Conservation (phyloP, 2,113 vertebrate species). For the Delphinus delphis region DNA sequence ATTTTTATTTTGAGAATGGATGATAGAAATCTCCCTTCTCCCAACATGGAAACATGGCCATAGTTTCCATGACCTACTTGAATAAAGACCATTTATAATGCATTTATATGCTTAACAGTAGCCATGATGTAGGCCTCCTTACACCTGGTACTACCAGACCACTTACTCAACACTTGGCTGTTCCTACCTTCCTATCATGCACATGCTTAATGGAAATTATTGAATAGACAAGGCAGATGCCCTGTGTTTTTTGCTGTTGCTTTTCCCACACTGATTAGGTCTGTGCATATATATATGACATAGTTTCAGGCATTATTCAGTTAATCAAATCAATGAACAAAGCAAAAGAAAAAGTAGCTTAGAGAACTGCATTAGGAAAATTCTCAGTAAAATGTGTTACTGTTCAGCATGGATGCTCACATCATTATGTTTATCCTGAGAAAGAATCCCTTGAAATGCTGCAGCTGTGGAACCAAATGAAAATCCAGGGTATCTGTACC, state of each 20-base stretch:
- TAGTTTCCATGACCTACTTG: not conserved
- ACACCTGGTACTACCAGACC: not conserved
- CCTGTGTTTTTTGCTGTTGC: not conserved
- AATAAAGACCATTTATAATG: slow-evolving; percentile 50
- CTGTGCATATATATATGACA: not conserved
- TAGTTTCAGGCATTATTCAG: not conserved
- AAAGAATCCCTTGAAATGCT: slow-evolving; percentile 18
- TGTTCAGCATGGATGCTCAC: not conserved
- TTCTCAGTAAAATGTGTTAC: not conserved
- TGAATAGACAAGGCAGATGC: not conserved
- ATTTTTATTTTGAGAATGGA: slow-evolving; percentile 48
- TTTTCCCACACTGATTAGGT: not conserved
- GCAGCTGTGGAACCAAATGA: slow-evolving; percentile 41
- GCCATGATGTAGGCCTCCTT: not conserved
- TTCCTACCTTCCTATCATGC: not conserved
- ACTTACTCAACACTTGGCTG: not conserved
- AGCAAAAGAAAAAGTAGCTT: not conserved
- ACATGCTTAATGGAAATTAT: not conserved
- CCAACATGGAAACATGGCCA: not conserved
- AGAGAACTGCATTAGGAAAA: slow-evolving; percentile 16
- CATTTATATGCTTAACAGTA: slow-evolving; percentile 42
- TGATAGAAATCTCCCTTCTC: slow-evolving; percentile 15
- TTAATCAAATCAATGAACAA: slow-evolving; percentile 11
- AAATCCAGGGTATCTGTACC: slow-evolving; percentile 21
- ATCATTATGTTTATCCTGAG: not conserved